Base-by-base conservation (phyloP, 2,113 vertebrate species). In the Caranx ignobilis region DNA sequence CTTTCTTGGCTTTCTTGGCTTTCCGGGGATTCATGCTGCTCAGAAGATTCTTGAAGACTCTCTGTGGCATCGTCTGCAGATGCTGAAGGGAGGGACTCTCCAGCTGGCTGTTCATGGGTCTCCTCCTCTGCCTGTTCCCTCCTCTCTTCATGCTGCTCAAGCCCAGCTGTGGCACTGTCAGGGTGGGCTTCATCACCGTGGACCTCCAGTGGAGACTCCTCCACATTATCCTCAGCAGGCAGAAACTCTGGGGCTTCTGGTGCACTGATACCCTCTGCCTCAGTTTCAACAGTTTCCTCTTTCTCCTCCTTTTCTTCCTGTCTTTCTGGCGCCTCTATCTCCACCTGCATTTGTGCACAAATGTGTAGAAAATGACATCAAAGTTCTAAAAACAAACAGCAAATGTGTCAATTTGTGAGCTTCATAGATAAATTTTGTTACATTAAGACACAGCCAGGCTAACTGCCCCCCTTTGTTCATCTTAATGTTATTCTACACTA, bases 331-430 rank as follows among this genome's bases (percentile, higher is more conserved):
- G 12, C 63, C 37, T 91, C 90, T 47, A 62, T 11, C 71, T 89
- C 84, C 72, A 94, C 81, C 93, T 95, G 55, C 11, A 66, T 69
- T 65, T 43, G 8, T 52, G 3, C 12, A 82, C 11, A 52, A 76
- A 56, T 15, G 54, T 63, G 8, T 26, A 1, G 21, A 47, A 72
- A 54, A 81, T 57, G 8, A 67, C 77, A 74, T 32, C 18, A 32
- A 37, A n/a, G n/a, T n/a, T n/a, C n/a, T n/a, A 37, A 37, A 37
- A 37, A 41, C 39, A 41, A 41, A 9, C 39, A 41, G 9, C 8
- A 41, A 10, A 41, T 41, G 39, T 10, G 39, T 41, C 10, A 6
- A 41, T 41, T 8, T 41, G 39, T 41, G 39, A 41, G 39, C 8
- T 10, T 41, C 2, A 41, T 37, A 41, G 39, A 41, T 10, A 41